Percentiles rank a stretch among this genome's conserved stretches.
These are phyloP conservation scores for Schlechtendalia chinensis DNA, from an alignment of 1,140 invertebrate genomes.

Conservation along the genomic window DNA sequence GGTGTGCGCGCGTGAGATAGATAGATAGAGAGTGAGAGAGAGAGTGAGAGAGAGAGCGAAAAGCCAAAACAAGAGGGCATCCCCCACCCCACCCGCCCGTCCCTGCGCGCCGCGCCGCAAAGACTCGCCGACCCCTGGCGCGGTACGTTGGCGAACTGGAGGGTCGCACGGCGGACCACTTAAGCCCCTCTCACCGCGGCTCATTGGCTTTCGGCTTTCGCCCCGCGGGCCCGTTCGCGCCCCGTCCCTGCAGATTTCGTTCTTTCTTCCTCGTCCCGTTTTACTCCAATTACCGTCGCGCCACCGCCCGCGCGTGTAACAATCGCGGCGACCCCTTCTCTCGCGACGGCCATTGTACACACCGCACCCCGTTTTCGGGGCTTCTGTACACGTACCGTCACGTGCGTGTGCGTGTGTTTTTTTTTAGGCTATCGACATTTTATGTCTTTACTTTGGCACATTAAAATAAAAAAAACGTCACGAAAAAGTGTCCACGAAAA, in stretches of 20 bases:
- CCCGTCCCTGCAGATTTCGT: conserved; percentile 25
- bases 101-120: too few species aligned
- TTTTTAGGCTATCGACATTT: too few species aligned
- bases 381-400: too few species aligned
- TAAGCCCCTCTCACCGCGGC: conserved; percentile 39
- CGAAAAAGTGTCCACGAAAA: too few species aligned
- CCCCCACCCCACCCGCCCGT: too few species aligned
- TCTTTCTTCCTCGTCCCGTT: conserved; percentile 34
- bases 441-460: too few species aligned
- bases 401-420: not conserved
- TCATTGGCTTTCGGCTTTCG: conserved; percentile 42
- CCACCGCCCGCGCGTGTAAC: not conserved
- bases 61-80: conserved; percentile 17
- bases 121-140: not conserved
- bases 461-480: too few species aligned
- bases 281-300: conserved; percentile 47
- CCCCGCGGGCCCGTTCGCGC: not conserved
- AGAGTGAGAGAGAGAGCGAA: not conserved
- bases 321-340: conserved; percentile 8
- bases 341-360: conserved; percentile 16
- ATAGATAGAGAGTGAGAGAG: not conserved
- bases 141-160: conserved; percentile 5
- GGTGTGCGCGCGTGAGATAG: not conserved
- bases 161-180: conserved; percentile 41
- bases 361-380: not conserved